phyloP scores from a whole-genome alignment of 2,797 vertebrate genomes.

The Rhabdophis nuchalis region DNA sequence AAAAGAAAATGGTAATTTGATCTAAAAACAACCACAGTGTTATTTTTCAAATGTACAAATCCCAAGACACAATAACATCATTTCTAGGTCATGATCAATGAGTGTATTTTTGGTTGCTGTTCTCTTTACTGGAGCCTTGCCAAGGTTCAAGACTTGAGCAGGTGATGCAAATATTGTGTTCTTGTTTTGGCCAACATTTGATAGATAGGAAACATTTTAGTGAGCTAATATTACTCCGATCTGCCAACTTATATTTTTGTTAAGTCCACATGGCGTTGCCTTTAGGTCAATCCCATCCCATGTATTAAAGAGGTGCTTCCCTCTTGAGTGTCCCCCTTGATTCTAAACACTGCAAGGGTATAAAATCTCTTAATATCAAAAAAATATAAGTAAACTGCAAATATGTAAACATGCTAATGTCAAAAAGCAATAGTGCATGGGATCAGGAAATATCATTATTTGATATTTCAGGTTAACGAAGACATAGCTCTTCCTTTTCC shows the following conservation, averaged over 20 bases:
- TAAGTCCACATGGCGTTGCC: background rate
- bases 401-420: background rate
- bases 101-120: background rate
- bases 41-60: background rate
- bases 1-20: background rate
- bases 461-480: background rate
- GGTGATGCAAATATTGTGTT: background rate
- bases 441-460: background rate
- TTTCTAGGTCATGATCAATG: conserved; percentile 3
- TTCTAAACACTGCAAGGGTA: background rate
- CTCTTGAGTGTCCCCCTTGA: too few relatives aligned
- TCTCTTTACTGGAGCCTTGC: background rate
- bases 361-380: background rate
- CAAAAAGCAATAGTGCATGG: background rate
- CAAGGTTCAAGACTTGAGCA: background rate
- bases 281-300: background rate
- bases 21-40: background rate
- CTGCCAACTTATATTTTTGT: background rate
- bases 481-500: background rate
- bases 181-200: background rate
- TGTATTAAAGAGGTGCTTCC: background rate
- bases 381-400: background rate
- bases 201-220: background rate
- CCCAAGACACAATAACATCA: background rate
- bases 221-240: background rate